Percentiles rank a stretch among this genome's conserved stretches.
Evolutionary conservation across 2,888 invertebrate genomes (phyloP).

Genomic region (Hirtodrosophila histrioides): DNA sequence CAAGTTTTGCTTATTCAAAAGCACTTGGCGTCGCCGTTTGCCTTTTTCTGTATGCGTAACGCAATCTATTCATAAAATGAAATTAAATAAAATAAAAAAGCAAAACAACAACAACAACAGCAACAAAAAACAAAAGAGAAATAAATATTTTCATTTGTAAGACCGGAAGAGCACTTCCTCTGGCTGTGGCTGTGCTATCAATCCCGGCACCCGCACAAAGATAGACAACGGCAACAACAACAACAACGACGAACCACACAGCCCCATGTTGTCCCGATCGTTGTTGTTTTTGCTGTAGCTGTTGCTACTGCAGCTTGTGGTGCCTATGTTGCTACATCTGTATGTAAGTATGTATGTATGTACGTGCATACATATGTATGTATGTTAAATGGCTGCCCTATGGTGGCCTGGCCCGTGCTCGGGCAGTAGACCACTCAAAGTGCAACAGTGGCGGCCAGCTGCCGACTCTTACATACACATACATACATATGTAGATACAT

Average conservation of each 20-base stretch:
- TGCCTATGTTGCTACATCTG: conserved; percentile 3
- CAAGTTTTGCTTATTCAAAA: conserved; percentile 40
- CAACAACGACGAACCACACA: conserved; percentile 28
- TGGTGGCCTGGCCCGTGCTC: conserved; percentile 56
- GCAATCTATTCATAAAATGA: conserved; percentile 81
- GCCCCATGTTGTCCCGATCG: conserved; percentile 46
- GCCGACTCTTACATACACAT: conserved; percentile 14
- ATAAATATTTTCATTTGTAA: conserved; percentile 81
- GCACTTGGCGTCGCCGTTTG: conserved; percentile 42
- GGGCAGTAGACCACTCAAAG: conserved; percentile 33
- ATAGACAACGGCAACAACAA: conserved; percentile 51
- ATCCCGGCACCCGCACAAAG: conserved; percentile 77
- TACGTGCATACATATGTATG: conserved; percentile 11
- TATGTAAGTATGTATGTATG: background rate
- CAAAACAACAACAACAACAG: conserved; percentile 28
- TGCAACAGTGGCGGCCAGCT: conserved; percentile 47
- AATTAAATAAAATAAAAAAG: conserved; percentile 76
- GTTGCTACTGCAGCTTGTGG: conserved; percentile 16
- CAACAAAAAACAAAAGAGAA: conserved; percentile 55
- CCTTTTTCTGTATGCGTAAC: conserved; percentile 79
- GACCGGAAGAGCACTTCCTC: conserved; percentile 80
- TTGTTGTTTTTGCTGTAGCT: conserved; percentile 23
- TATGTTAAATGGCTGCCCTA: conserved; percentile 61
- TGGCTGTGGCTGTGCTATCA: conserved; percentile 68
- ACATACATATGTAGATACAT: background rate